A percentile compares a stretch with the other conserved stretches of the same genome.
Evolutionary conservation across 2,113 vertebrate species (phyloP).

Genomic region (Pachycephala philippinensis): DNA sequence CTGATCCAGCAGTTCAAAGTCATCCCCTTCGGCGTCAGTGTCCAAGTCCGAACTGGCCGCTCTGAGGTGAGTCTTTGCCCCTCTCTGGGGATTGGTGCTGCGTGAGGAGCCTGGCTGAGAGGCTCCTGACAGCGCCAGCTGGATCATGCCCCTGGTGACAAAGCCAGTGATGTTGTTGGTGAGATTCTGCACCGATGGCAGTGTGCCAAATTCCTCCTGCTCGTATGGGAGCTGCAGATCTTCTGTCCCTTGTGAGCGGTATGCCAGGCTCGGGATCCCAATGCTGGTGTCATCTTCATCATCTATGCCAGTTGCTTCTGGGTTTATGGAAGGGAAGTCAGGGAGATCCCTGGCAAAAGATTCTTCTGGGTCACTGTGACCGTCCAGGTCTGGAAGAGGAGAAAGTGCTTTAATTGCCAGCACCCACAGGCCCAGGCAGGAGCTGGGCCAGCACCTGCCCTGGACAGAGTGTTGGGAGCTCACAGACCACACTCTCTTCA

Average conservation of each 20-base stretch:
- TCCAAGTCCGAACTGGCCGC: conserved; percentile 91
- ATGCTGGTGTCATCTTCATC: conserved; percentile 96
- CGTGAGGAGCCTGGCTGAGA: conserved; percentile 63
- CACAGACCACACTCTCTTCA: neutral
- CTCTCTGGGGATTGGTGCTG: conserved; percentile 63
- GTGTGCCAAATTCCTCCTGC: conserved; percentile 64
- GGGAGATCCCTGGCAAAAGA: conserved; percentile 92
- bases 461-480: neutral
- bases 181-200: conserved; percentile 75
- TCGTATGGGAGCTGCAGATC: conserved; percentile 75
- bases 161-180: conserved; percentile 79
- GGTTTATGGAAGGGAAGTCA: conserved; percentile 95
- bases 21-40: conserved; percentile 91
- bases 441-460: neutral
- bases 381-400: conserved; percentile 80
- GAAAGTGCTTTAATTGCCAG: neutral
- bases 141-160: conserved; percentile 92
- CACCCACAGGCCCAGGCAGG: neutral
- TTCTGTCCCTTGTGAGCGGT: conserved; percentile 61
- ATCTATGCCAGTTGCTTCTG: conserved; percentile 84
- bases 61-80: conserved; percentile 74
- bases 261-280: conserved; percentile 84
- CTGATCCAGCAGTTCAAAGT: conserved; percentile 98
- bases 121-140: conserved; percentile 83
- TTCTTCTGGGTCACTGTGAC: conserved; percentile 94